phyloP scores from a whole-genome alignment of 2,888 invertebrate species.

The Cremastinae sp. region DNA sequence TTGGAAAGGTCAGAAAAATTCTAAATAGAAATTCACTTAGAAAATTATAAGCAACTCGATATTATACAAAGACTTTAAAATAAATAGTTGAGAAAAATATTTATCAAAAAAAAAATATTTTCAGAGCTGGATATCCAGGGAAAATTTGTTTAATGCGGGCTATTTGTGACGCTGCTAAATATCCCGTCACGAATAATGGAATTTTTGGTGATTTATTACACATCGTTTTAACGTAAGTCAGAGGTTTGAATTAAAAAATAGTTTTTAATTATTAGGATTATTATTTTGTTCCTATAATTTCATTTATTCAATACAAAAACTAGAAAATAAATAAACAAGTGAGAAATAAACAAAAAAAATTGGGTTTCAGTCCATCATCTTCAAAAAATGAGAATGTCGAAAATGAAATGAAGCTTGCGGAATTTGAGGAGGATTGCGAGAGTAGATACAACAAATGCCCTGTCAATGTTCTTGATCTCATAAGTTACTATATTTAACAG shows the following conservation, averaged over 20 bases:
- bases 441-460: conserved; percentile 81
- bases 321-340: too few species aligned
- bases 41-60: conserved; percentile 10
- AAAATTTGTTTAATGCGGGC: conserved; percentile 83
- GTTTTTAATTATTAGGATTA: too few species aligned
- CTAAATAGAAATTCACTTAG: conserved; percentile 24
- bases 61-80: conserved; percentile 23
- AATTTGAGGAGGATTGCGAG: conserved; percentile 81
- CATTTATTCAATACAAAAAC: too few species aligned
- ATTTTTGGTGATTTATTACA: conserved; percentile 86
- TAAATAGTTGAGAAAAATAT: background rate
- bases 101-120: conserved; percentile 46
- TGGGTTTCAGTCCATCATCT: conserved; percentile 83
- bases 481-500: conserved; percentile 70
- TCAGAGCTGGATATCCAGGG: conserved; percentile 83
- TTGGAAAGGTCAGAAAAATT: conserved; percentile 82
- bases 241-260: too few species aligned
- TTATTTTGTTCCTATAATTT: too few species aligned
- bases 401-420: conserved; percentile 82
- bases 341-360: too few species aligned
- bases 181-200: conserved; percentile 82
- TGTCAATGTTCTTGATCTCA: conserved; percentile 81
- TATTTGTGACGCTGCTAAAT: conserved; percentile 84
- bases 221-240: conserved; percentile 86
- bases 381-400: conserved; percentile 82